Conservation (phyloP, 2,888 invertebrate species). For the Dicyrtoma fusca region DNA sequence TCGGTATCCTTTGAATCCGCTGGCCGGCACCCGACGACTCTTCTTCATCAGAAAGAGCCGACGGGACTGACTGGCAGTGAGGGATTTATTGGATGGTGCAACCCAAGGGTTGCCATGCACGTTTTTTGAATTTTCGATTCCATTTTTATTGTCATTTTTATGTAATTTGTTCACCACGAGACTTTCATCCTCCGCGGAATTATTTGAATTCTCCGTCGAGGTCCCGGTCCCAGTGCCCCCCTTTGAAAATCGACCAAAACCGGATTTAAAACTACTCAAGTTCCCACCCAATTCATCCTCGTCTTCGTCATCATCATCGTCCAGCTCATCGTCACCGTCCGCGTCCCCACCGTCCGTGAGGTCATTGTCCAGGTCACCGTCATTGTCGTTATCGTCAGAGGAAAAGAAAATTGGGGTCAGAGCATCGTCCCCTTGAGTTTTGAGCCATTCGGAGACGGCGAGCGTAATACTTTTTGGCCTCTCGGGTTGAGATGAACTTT, state of each 20-base stretch:
- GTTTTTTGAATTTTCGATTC: slow-evolving; percentile 61
- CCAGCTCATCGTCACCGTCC: slow-evolving; percentile 37
- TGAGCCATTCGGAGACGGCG: slow-evolving; percentile 55
- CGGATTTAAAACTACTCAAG: slow-evolving; percentile 33
- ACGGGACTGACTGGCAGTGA: not conserved
- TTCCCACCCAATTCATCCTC: slow-evolving; percentile 41
- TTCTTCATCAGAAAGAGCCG: slow-evolving; percentile 17
- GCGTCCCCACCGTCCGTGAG: slow-evolving; percentile 41
- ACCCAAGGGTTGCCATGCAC: slow-evolving; percentile 65
- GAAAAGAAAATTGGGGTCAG: slow-evolving; percentile 50
- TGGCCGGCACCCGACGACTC: slow-evolving; percentile 22
- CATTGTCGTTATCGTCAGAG: slow-evolving; percentile 37
- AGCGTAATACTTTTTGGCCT: slow-evolving; percentile 56
- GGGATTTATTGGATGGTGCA: slow-evolving; percentile 56
- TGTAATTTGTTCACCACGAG: slow-evolving; percentile 12
- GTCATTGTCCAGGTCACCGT: slow-evolving; percentile 33
- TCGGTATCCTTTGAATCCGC: slow-evolving; percentile 43
- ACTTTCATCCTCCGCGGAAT: not conserved
- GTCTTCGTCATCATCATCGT: slow-evolving; percentile 43
- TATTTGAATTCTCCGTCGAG: not conserved
- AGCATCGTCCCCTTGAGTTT: slow-evolving; percentile 56
- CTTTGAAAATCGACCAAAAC: slow-evolving; percentile 24
- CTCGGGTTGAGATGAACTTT: slow-evolving; percentile 13
- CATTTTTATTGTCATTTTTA: not conserved
- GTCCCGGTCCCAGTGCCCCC: too few species aligned